Evolutionary conservation across 2,888 invertebrate genomes (phyloP).

Genomic region (Mythimna pallens): DNA sequence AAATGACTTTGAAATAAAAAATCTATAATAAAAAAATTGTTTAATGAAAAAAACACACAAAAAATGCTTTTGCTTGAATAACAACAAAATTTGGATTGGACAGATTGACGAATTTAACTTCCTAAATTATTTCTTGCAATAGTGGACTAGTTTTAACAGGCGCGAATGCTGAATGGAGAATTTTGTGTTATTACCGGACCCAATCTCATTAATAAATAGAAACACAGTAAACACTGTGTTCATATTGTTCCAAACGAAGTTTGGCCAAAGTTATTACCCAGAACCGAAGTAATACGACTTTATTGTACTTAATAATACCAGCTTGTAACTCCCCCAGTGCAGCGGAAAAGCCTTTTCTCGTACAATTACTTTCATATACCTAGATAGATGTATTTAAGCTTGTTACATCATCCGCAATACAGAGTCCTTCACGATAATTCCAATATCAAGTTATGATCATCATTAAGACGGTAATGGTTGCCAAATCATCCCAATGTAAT

Average conservation of each 20-base stretch:
- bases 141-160: too few species aligned
- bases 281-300: too few species aligned
- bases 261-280: not conserved
- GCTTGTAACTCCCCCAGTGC: not conserved
- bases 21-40: too few species aligned
- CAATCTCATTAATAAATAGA: too few species aligned
- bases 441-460: constrained; percentile 38
- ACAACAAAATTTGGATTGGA: too few species aligned
- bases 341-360: not conserved
- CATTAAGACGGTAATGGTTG: constrained; percentile 40
- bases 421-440: constrained; percentile 33
- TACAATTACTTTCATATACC: not conserved
- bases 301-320: not conserved
- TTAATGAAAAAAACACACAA: too few species aligned
- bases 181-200: too few species aligned
- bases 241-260: not conserved
- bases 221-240: not conserved
- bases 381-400: not conserved
- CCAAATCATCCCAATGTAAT: constrained; percentile 44
- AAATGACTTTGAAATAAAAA: too few species aligned
- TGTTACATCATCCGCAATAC: constrained; percentile 6
- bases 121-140: too few species aligned
- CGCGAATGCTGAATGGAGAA: too few species aligned
- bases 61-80: too few species aligned
- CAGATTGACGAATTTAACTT: too few species aligned